Evolutionary conservation across 2,797 vertebrate genomes (phyloP), one percentile per base, ranked within the genome.

Genomic region (Uromys caudimaculatus): DNA sequence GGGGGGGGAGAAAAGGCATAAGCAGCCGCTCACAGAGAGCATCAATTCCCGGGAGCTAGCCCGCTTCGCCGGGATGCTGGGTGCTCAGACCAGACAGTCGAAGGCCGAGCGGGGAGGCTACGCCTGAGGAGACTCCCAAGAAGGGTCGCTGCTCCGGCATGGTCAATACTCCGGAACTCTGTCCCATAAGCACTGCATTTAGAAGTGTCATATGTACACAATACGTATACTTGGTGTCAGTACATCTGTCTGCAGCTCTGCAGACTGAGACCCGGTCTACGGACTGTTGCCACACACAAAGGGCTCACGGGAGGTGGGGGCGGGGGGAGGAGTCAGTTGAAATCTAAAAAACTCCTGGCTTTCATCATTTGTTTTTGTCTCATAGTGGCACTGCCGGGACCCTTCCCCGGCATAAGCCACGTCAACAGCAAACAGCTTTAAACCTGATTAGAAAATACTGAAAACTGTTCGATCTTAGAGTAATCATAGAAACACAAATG

Each of bases 41-140:
- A 94, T 97, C 85, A 0, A 92, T 41, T 95, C 4, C 52, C 6
- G 8, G 47, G 4, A 50, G 62, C 47, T 0, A 6, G 14, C 24
- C n/a, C 8, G 85, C 60, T 32, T 41, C 62, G 8, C 67, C 7
- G 11, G 52, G 78, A 81, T 12, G 17, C 50, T 29, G 81, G n/a
- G 16, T 64, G 17, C 82, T 29, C 89, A 97, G 98, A 82, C 41
- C 4, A 23, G 58, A 78, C n/a, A 98, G 69, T 96, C 6, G 97
- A 97, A 91, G 58, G 29, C 93, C 90, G 97, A 97, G 64, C 19
- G 75, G 60, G 6, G 84, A 96, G 84, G 67, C 84, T 90, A 29
- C 83, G 73, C 96, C 96, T 71, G 96, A 84, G 1, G 79, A 58
- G 54, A 38, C 64, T 78, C n/a, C 29, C 2, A 14, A 0, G 32